phyloP scores from a whole-genome alignment of 2,888 invertebrate species.

The Conomelus anceps region DNA sequence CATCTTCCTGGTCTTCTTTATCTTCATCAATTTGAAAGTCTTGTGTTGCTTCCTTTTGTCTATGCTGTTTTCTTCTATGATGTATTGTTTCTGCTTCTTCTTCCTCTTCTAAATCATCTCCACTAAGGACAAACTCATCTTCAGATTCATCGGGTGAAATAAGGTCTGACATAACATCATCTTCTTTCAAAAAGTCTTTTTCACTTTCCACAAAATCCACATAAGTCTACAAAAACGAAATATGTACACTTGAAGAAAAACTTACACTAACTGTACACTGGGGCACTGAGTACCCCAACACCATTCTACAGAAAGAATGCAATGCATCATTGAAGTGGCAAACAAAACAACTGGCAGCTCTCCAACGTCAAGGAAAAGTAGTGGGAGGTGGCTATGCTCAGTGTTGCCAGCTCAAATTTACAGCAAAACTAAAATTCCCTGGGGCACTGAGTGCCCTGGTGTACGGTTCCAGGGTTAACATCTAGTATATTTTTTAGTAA shows the following conservation, averaged over 20 bases:
- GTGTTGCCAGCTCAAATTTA: slow-evolving; percentile 3
- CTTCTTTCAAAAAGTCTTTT: background rate
- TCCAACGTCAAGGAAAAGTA: slow-evolving; percentile 5
- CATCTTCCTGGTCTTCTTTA: too few relatives aligned
- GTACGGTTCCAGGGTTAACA: slow-evolving; percentile 16
- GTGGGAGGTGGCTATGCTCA: background rate
- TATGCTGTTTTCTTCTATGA: background rate
- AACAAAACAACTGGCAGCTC: slow-evolving; percentile 6
- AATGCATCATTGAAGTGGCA: background rate
- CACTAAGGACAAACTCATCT: background rate
- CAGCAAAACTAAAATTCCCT: slow-evolving; percentile 11
- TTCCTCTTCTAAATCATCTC: background rate
- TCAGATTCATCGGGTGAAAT: too few relatives aligned
- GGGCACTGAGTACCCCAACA: background rate
- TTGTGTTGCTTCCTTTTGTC: too few relatives aligned
- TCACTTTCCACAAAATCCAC: too few relatives aligned
- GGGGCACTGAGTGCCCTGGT: slow-evolving; percentile 13
- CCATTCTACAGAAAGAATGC: background rate
- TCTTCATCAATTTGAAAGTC: too few relatives aligned
- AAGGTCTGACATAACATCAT: background rate
- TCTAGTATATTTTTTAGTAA: too few relatives aligned
- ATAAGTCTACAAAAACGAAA: background rate
- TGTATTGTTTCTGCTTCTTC: too few relatives aligned
- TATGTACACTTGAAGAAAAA: slow-evolving; percentile 9
- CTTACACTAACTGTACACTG: slow-evolving; percentile 10